These are phyloP conservation scores for Stomorhina lunata DNA, from an alignment of 2,888 invertebrate species.

Conservation along the genomic window DNA sequence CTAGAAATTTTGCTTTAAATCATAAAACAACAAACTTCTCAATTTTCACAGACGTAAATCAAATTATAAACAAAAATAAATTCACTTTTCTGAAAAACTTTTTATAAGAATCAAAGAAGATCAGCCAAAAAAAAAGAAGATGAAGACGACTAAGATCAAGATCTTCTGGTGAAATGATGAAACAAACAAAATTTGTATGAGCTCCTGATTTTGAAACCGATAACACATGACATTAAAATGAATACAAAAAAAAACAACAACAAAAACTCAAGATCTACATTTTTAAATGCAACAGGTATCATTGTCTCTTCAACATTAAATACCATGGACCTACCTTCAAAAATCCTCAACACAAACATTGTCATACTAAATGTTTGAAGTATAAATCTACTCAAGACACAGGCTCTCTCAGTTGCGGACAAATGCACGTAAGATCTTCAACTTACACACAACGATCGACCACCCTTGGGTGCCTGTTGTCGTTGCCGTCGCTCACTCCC, in stretches of 20 bases:
- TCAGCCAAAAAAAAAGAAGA: slow-evolving; percentile 27
- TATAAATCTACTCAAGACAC: slow-evolving; percentile 1
- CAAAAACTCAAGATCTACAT: slow-evolving; percentile 47
- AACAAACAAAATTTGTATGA: slow-evolving; percentile 62
- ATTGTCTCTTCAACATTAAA: slow-evolving; percentile 23
- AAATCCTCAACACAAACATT: slow-evolving; percentile 14
- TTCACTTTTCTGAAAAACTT: slow-evolving; percentile 42
- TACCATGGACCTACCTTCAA: slow-evolving; percentile 31
- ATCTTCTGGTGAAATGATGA: slow-evolving; percentile 56
- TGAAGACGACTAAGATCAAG: slow-evolving; percentile 38
- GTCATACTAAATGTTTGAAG: no score
- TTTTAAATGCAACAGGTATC: slow-evolving; percentile 60
- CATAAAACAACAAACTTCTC: slow-evolving; percentile 60
- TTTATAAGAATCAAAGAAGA: slow-evolving; percentile 23
- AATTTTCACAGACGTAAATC: slow-evolving; percentile 65
- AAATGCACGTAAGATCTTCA: no score
- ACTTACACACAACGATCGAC: slow-evolving; percentile 39
- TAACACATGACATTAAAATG: slow-evolving; percentile 64
- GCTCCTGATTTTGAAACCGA: slow-evolving; percentile 65
- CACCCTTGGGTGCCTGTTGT: slow-evolving; percentile 58
- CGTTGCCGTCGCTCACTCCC: background rate
- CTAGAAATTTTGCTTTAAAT: slow-evolving; percentile 53
- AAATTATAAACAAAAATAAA: slow-evolving; percentile 58
- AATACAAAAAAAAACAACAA: background rate
- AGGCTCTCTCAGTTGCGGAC: slow-evolving; percentile 13